Evolutionary conservation across 2,113 vertebrate genomes (phyloP).

Genomic region (Puffinus mauretanicus): DNA sequence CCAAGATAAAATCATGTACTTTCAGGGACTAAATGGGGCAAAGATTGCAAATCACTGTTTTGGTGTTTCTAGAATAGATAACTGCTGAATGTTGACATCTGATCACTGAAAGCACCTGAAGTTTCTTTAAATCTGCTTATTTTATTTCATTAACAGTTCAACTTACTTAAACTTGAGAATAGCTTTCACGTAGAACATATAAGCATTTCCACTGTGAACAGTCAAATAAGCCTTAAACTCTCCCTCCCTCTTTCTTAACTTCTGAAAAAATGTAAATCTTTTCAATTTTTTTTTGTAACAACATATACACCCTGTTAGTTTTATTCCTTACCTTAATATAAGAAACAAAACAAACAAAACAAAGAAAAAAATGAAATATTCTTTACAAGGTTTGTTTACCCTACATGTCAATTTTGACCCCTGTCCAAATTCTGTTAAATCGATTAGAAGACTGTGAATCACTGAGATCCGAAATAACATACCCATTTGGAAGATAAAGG

Average conservation of each 20-base stretch:
- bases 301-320: not conserved
- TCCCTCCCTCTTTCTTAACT: not conserved
- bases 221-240: not conserved
- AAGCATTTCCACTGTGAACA: not conserved
- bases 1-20: not conserved
- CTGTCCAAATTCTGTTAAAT: not conserved
- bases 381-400: not conserved
- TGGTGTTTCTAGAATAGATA: not conserved
- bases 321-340: not conserved
- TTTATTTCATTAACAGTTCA: constrained; percentile 65
- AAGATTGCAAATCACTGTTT: not conserved
- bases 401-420: not conserved
- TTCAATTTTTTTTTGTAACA: not conserved
- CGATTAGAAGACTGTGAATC: not conserved
- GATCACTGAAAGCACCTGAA: constrained; percentile 27
- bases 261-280: not conserved
- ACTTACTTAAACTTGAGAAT: constrained; percentile 24
- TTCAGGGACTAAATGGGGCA: not conserved
- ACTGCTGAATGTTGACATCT: constrained; percentile 25
- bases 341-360: not conserved
- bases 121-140: constrained; percentile 11
- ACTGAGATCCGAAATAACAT: not conserved
- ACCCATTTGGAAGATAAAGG: not conserved
- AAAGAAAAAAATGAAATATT: not conserved
- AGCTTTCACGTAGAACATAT: not conserved